A percentile compares a stretch with the other conserved stretches of the same genome.
These are phyloP conservation scores for Andrena chrysosceles DNA, from an alignment of 2,888 invertebrate species.

Conservation along the genomic window DNA sequence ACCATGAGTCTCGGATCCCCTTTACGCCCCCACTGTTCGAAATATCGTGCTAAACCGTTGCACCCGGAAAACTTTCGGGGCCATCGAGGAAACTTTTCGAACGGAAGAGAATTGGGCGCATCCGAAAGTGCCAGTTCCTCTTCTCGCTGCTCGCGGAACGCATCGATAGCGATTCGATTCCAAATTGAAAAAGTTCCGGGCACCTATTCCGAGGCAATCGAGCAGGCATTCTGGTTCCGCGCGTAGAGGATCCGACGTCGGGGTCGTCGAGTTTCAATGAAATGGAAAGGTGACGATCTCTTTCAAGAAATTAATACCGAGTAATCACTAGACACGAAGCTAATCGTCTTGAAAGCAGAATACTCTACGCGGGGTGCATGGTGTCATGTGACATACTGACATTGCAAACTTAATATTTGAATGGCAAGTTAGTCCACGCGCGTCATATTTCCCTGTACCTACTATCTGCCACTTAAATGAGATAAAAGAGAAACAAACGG, in stretches of 20 bases:
- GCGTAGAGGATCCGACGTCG: background rate
- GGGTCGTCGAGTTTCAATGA: background rate
- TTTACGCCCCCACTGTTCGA: background rate
- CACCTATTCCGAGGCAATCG: background rate
- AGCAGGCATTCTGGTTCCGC: background rate
- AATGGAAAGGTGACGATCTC: background rate
- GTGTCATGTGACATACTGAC: too few relatives aligned
- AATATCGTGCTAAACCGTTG: background rate
- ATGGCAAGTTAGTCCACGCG: background rate
- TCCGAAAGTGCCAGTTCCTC: conserved; percentile 1
- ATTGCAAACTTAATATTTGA: too few relatives aligned
- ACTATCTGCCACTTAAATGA: too few relatives aligned
- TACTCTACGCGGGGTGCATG: too few relatives aligned
- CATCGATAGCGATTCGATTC: conserved; percentile 13
- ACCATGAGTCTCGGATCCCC: background rate
- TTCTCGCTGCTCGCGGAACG: background rate
- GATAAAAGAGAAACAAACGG: background rate
- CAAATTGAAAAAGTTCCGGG: conserved; percentile 30
- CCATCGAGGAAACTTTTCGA: conserved; percentile 14
- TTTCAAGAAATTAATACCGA: background rate
- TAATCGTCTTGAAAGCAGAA: too few relatives aligned
- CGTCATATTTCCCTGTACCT: background rate
- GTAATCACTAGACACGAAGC: too few relatives aligned
- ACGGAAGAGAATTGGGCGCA: conserved; percentile 12
- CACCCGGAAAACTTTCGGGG: conserved; percentile 1